Conservation (phyloP, 2,113 vertebrate species). For the Vicugna pacos region DNA sequence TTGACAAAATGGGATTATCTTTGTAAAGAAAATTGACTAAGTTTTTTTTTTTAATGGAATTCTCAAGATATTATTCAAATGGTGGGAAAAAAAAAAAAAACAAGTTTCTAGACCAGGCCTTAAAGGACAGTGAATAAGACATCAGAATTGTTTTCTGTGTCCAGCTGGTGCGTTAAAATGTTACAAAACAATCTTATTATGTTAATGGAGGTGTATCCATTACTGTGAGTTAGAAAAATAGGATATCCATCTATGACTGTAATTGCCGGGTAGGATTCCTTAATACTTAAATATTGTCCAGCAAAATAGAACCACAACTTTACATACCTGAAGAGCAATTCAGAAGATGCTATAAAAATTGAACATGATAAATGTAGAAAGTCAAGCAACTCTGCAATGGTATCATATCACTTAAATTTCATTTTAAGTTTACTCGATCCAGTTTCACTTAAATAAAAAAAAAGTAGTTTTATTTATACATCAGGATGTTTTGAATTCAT, state of each 20-base stretch:
- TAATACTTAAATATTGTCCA: conserved; percentile 7
- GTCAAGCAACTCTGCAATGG: conserved; percentile 22
- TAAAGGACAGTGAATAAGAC: neutral
- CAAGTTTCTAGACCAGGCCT: neutral
- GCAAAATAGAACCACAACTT: neutral
- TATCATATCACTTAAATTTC: conserved; percentile 25
- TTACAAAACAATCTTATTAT: neutral
- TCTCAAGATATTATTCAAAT: neutral
- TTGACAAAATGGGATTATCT: neutral
- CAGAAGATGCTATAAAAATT: conserved; percentile 30
- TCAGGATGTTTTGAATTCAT: neutral
- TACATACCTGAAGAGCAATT: neutral
- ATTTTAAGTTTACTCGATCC: conserved; percentile 27
- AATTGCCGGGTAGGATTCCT: neutral
- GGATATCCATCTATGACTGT: neutral
- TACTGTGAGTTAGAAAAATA: neutral
- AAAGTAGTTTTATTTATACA: neutral
- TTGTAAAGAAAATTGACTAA: neutral
- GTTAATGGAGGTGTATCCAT: conserved; percentile 7
- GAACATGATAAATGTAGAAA: neutral
- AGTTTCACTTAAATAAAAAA: conserved; percentile 23
- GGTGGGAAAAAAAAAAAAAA: neutral
- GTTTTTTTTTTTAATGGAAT: neutral
- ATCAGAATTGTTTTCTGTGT: conserved; percentile 19
- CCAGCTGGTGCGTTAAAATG: neutral